A percentile compares a stretch with the other conserved stretches of the same genome.
These are phyloP conservation scores for Cichlasoma orientale DNA, from an alignment of 2,797 vertebrate species.

Conservation along the genomic window DNA sequence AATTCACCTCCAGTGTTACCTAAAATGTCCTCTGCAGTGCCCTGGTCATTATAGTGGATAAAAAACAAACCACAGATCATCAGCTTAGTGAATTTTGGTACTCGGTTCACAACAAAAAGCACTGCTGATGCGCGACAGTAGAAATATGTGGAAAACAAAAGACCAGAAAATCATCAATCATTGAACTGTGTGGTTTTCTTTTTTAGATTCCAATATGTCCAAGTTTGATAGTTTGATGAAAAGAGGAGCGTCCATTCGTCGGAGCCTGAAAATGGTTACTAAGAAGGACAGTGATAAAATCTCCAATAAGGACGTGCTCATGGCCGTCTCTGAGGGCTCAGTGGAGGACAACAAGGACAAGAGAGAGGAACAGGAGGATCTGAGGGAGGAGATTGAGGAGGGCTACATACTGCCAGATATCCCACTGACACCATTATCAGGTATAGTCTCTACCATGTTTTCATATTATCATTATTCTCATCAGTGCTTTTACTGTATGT, in stretches of 20 bases:
- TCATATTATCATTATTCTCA: neutral
- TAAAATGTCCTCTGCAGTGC: neutral
- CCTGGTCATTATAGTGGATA: neutral
- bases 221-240: constrained; percentile 9
- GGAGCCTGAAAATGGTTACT: constrained; percentile 34
- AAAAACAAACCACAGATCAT: neutral
- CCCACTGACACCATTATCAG: constrained; percentile 75
- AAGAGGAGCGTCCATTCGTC: constrained; percentile 9
- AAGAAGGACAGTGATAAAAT: constrained; percentile 55
- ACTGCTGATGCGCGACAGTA: neutral
- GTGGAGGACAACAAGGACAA: neutral
- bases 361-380: constrained; percentile 1
- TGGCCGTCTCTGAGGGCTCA: neutral
- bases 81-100: neutral
- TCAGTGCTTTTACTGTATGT: too few species aligned
- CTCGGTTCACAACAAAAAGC: neutral
- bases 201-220: constrained; percentile 53
- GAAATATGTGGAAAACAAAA: neutral
- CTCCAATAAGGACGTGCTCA: neutral
- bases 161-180: neutral
- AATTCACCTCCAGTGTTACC: too few species aligned
- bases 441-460: constrained; percentile 46
- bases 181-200: neutral
- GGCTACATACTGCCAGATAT: constrained; percentile 71
- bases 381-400: constrained; percentile 44